phyloP scores from a whole-genome alignment of 2,113 vertebrate species.

The Lepidothrix coronata region DNA sequence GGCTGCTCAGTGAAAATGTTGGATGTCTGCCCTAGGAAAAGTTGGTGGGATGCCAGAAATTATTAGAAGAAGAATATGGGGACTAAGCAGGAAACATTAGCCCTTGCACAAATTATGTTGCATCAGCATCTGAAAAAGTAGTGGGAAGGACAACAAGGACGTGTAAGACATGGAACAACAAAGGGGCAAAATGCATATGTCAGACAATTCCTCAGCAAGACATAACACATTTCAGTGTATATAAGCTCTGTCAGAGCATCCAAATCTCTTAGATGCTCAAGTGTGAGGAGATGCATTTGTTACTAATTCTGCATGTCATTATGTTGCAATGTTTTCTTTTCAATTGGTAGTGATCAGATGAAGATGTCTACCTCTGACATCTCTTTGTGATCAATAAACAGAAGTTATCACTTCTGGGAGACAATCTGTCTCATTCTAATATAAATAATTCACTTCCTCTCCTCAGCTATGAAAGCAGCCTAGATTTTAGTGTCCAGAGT shows the following conservation, averaged over 20 bases:
- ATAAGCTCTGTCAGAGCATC: neutral
- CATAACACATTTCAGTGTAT: neutral
- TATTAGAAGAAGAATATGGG: neutral
- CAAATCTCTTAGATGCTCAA: neutral
- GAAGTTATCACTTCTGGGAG: neutral
- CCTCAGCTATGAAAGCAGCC: neutral
- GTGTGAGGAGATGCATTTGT: neutral
- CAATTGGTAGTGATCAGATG: neutral
- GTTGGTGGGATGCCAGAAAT: neutral
- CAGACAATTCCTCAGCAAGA: neutral
- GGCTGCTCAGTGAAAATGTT: neutral
- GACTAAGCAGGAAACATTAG: neutral
- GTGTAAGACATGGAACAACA: neutral
- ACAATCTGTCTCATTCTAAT: neutral
- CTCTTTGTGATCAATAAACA: neutral
- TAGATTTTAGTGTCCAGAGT: neutral
- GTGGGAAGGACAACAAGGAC: neutral
- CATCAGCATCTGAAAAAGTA: neutral
- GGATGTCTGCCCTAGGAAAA: neutral
- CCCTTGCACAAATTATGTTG: neutral
- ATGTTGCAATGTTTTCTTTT: neutral
- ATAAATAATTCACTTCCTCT: neutral
- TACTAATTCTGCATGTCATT: neutral
- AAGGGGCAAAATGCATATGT: neutral
- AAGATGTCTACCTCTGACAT: neutral